Conservation (phyloP, 2,113 vertebrate genomes). For the Coptodon bakossiorum region DNA sequence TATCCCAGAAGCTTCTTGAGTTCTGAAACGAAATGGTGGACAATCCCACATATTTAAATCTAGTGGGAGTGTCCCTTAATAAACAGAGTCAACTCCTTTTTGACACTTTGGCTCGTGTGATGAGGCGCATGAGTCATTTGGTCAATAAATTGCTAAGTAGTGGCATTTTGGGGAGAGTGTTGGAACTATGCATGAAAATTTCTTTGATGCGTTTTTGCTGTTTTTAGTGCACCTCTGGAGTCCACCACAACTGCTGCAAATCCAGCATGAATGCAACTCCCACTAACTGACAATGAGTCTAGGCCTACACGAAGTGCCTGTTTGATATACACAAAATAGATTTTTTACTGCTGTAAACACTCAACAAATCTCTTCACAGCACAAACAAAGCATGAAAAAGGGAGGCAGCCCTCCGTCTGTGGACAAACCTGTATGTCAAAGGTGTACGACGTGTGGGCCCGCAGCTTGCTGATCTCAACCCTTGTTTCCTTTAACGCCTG, state of each 20-base stretch:
- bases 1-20: background rate
- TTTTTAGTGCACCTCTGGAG: background rate
- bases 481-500: slow-evolving; percentile 80
- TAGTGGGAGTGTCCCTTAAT: background rate
- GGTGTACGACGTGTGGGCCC: slow-evolving; percentile 91
- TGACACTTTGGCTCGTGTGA: background rate
- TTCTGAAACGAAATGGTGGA: background rate
- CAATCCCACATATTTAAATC: background rate
- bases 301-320: background rate
- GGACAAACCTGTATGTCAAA: slow-evolving; percentile 84
- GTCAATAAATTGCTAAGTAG: background rate
- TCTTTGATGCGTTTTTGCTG: background rate
- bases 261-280: background rate
- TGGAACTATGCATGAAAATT: background rate
- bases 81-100: background rate
- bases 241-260: accelerated
- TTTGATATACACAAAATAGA: background rate
- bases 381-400: background rate
- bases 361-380: background rate
- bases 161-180: background rate
- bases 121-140: background rate
- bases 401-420: background rate
- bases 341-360: background rate
- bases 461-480: slow-evolving; percentile 90
- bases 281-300: background rate